phyloP scores from a whole-genome alignment of 1,140 invertebrate genomes.

The Teleopsis dalmanni region DNA sequence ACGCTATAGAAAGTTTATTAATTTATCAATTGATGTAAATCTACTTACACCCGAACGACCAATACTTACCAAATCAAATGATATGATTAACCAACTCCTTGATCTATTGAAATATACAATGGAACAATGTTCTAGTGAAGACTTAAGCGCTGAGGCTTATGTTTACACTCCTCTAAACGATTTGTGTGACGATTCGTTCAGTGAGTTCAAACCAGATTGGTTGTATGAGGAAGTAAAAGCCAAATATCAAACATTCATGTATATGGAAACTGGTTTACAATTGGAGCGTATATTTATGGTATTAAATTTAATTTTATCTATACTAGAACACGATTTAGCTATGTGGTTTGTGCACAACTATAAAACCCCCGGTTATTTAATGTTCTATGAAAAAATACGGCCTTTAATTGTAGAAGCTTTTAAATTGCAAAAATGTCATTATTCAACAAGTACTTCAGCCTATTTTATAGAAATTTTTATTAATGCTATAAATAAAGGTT shows the following conservation, averaged over 20 bases:
- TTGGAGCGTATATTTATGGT: slow-evolving; percentile 12
- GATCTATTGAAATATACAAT: slow-evolving; percentile 8
- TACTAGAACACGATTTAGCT: slow-evolving; percentile 14
- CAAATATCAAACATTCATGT: slow-evolving; percentile 6
- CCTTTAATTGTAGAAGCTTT: slow-evolving; percentile 6
- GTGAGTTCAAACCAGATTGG: slow-evolving; percentile 5
- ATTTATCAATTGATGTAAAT: too few species aligned
- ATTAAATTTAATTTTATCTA: slow-evolving; percentile 10
- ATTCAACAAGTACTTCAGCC: background rate
- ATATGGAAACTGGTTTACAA: background rate
- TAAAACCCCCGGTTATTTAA: slow-evolving; percentile 8
- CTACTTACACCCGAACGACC: slow-evolving; percentile 10
- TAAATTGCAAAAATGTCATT: background rate
- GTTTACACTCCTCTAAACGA: background rate
- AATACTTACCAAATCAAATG: slow-evolving; percentile 6
- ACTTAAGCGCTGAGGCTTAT: background rate
- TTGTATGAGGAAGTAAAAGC: slow-evolving; percentile 9
- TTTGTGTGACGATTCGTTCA: background rate
- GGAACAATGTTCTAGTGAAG: background rate
- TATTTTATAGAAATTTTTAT: background rate
- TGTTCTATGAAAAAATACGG: slow-evolving; percentile 10
- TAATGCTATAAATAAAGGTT: slow-evolving; percentile 6
- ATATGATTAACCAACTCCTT: slow-evolving; percentile 12
- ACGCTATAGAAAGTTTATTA: slow-evolving; percentile 10
- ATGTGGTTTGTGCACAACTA: slow-evolving; percentile 18